Percentiles rank a stretch among this genome's conserved stretches.
These are phyloP conservation scores for Acronicta leporina DNA, from an alignment of 2,888 invertebrate species.

Conservation along the genomic window DNA sequence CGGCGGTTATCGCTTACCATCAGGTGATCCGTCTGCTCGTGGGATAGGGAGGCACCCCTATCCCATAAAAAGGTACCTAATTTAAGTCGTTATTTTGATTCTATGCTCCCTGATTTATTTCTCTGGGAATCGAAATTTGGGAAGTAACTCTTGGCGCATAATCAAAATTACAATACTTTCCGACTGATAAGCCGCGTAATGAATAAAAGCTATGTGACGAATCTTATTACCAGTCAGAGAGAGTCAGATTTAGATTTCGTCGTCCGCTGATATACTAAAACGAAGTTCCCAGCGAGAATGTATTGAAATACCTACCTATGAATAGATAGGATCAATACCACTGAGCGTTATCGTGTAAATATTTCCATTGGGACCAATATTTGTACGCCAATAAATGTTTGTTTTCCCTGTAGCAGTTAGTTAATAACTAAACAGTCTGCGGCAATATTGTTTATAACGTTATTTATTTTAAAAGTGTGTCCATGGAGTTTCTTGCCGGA, in stretches of 20 bases:
- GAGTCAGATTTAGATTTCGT: constrained; percentile 5
- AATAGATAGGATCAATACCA: constrained; percentile 13
- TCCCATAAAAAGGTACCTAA: too few relatives aligned
- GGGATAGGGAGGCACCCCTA: too few relatives aligned
- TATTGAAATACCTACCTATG: not conserved
- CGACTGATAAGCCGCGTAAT: not conserved
- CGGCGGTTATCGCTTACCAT: too few relatives aligned
- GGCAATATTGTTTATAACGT: not conserved
- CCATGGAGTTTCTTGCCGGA: too few relatives aligned
- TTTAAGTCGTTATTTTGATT: too few relatives aligned
- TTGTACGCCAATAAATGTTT: constrained; percentile 12
- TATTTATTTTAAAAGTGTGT: too few relatives aligned
- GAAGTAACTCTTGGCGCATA: too few relatives aligned
- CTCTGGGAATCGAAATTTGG: too few relatives aligned
- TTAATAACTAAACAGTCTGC: not conserved
- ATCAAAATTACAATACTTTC: too few relatives aligned
- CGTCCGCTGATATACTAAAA: not conserved
- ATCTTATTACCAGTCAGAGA: constrained; percentile 7
- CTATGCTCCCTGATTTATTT: too few relatives aligned
- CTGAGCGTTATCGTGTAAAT: constrained; percentile 11
- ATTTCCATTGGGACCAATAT: constrained; percentile 24
- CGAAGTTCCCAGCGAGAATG: too few relatives aligned
- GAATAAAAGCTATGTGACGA: constrained; percentile 2
- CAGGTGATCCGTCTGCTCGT: too few relatives aligned
- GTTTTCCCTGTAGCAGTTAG: not conserved